These are phyloP conservation scores for Calyptomena viridis DNA, from an alignment of 2,113 vertebrate species.

Conservation along the genomic window DNA sequence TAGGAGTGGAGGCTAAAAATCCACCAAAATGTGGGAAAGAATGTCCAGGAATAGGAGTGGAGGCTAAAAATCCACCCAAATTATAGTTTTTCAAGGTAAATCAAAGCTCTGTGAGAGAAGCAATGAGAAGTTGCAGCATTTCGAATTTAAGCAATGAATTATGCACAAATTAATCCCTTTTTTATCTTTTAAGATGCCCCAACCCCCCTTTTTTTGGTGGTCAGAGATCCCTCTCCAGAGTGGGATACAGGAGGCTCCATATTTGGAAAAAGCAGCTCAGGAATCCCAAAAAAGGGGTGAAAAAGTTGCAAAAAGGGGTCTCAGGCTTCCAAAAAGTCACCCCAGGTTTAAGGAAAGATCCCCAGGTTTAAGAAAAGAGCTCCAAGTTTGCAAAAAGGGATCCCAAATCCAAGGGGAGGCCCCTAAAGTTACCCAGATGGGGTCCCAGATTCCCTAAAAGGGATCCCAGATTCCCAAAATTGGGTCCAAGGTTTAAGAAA, in stretches of 20 bases:
- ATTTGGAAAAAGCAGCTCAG: neutral
- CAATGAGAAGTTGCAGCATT: accelerated
- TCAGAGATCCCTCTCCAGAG: neutral
- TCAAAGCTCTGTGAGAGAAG: neutral
- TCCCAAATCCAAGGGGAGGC: too few relatives aligned
- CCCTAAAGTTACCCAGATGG: neutral
- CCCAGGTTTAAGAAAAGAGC: neutral
- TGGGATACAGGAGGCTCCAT: accelerated
- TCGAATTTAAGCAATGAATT: neutral
- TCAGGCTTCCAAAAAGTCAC: neutral
- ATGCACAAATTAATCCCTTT: accelerated
- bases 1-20: neutral
- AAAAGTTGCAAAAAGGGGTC: neutral
- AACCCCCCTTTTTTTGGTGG: accelerated
- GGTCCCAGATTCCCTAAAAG: neutral
- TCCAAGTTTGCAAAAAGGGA: too few relatives aligned
- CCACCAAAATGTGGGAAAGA: neutral
- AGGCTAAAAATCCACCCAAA: neutral
- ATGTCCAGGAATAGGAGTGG: neutral
- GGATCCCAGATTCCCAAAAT: neutral
- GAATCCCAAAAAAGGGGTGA: accelerated
- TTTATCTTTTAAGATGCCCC: neutral
- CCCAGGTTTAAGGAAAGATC: neutral
- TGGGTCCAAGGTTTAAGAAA: neutral
- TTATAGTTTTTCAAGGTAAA: neutral